Percentiles rank a stretch among this genome's conserved stretches.
Conservation (phyloP, 2,113 vertebrate species). For the Lophius piscatorius region DNA sequence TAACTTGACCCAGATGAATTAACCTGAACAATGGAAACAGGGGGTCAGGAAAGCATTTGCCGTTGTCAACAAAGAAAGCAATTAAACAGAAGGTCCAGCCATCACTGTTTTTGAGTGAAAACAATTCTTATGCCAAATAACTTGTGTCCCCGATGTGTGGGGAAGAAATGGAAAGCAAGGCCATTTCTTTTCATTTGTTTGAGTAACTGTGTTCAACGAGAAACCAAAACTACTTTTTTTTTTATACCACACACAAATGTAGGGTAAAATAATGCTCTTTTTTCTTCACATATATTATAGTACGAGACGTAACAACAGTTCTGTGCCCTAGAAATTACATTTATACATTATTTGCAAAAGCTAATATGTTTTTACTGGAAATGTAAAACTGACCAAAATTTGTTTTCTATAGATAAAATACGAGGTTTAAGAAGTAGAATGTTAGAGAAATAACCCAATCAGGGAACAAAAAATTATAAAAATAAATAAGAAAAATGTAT, state of each 20-base stretch:
- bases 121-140: conserved; percentile 41
- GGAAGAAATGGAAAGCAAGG: conserved; percentile 6
- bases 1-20: conserved; percentile 71
- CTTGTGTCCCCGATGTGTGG: not conserved
- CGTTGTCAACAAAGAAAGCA: conserved; percentile 56
- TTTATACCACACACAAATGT: not conserved
- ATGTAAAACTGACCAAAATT: too few relatives aligned
- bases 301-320: too few relatives aligned
- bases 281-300: not conserved
- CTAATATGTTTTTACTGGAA: too few relatives aligned
- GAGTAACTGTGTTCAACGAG: not conserved
- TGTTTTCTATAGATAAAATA: too few relatives aligned
- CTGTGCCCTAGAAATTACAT: too few relatives aligned
- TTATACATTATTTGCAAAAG: too few relatives aligned
- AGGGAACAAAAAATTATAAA: too few relatives aligned
- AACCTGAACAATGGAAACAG: conserved; percentile 70
- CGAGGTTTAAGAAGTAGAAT: too few relatives aligned
- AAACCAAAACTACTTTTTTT: not conserved
- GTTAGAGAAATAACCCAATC: too few relatives aligned
- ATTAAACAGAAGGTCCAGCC: conserved; percentile 64
- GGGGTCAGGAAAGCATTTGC: conserved; percentile 57
- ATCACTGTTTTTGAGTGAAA: conserved; percentile 45
- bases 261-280: not conserved
- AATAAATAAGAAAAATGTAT: too few relatives aligned
- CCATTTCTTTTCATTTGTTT: not conserved